phyloP scores from a whole-genome alignment of 2,113 vertebrate species.

The Sapayoa aenigma region DNA sequence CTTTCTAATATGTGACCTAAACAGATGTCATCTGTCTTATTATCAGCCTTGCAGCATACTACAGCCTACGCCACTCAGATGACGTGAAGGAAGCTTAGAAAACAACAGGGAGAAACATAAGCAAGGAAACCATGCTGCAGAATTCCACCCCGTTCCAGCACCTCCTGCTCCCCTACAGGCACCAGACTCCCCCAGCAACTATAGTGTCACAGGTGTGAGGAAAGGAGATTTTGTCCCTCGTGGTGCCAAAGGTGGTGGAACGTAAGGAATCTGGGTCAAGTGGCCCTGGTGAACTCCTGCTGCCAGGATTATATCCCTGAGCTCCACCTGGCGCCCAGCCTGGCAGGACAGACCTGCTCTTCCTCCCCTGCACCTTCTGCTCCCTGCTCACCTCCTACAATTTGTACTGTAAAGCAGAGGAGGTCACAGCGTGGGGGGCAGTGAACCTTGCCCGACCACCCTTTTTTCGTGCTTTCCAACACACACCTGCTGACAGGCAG shows the following conservation, averaged over 20 bases:
- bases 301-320: not conserved
- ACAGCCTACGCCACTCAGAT: not conserved
- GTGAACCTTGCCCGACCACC: not conserved
- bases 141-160: not conserved
- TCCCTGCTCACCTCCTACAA: not conserved
- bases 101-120: not conserved
- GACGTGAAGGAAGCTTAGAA: not conserved
- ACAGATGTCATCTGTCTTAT: slow-evolving; percentile 49
- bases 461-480: not conserved
- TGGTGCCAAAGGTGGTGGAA: not conserved
- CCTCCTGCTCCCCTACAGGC: fast-evolving
- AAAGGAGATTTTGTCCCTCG: not conserved
- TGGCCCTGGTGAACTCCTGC: not conserved
- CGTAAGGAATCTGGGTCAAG: not conserved
- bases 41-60: not conserved
- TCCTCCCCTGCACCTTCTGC: not conserved
- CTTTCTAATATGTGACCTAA: slow-evolving; percentile 18
- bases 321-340: not conserved
- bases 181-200: not conserved
- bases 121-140: not conserved
- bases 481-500: slow-evolving; percentile 69
- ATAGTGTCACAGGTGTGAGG: fast-evolving
- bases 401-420: not conserved
- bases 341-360: fast-evolving
- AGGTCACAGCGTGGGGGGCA: not conserved